phyloP scores from a whole-genome alignment of 2,888 invertebrate species.

The Cantharis rufa region DNA sequence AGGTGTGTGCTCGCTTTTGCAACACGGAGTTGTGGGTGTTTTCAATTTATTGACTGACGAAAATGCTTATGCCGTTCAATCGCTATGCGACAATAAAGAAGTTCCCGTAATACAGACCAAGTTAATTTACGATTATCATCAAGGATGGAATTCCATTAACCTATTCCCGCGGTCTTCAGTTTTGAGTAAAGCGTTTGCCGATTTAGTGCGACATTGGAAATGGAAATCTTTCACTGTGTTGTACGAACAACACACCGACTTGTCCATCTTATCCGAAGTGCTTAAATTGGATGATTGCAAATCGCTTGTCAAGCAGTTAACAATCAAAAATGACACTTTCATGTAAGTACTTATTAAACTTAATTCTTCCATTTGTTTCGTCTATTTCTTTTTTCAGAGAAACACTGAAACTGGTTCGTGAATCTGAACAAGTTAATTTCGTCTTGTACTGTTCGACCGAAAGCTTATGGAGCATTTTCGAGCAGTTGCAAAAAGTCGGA shows the following conservation, averaged over 20 bases:
- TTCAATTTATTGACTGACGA: conserved; percentile 63
- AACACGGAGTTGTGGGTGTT: conserved; percentile 60
- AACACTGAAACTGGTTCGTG: conserved; percentile 25
- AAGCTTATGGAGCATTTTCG: conserved; percentile 56
- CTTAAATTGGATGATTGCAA: conserved; percentile 55
- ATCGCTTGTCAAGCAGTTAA: conserved; percentile 55
- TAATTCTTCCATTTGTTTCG: neutral
- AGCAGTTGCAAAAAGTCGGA: conserved; percentile 65
- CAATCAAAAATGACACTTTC: neutral
- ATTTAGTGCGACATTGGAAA: conserved; percentile 71
- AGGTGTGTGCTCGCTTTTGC: conserved; percentile 14
- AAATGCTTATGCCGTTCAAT: conserved; percentile 65
- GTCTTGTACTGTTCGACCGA: conserved; percentile 60
- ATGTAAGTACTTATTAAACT: neutral
- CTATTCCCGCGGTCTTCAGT: conserved; percentile 20
- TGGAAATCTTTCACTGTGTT: conserved; percentile 89
- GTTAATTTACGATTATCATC: conserved; percentile 55
- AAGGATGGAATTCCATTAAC: conserved; percentile 16
- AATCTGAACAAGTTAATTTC: conserved; percentile 57
- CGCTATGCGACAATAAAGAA: conserved; percentile 68
- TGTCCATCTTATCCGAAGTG: conserved; percentile 60
- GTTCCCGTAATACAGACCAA: conserved; percentile 68
- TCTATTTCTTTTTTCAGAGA: neutral
- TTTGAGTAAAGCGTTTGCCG: conserved; percentile 63
- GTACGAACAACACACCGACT: conserved; percentile 68